Base-by-base conservation (phyloP, 1,140 invertebrate genomes). In the Pogonognathellus flavescens region DNA sequence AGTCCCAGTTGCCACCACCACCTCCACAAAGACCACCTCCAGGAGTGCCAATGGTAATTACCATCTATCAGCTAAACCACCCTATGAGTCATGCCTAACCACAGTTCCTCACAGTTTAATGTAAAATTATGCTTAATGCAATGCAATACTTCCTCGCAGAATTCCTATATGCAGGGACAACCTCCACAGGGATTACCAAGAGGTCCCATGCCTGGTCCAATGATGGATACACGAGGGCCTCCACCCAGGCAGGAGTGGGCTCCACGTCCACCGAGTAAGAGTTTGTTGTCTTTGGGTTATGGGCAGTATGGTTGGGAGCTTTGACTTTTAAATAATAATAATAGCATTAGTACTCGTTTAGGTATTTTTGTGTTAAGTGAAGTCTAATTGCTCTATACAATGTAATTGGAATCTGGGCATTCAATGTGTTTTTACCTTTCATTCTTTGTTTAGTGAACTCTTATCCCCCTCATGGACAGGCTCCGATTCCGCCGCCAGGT, bases 191-290 rank as follows among this genome's bases (percentile, higher is more conserved):
- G 84, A 18, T 88, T 89, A 85, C 90, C 89, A 70, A 49, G 90
- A 91, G 85, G 85, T 18, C 85, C 85, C 3, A 82, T 86, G 80
- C 85, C 85, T 6, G 76, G 49, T 31, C 91, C 92, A 52, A 88
- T 87, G 86, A 85, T 87, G 84, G 93, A 93, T 89, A 92, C 92
- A 16, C 89, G 93, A 87, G 93, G 92, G 85, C 93, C 92, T 49
- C 93, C 93, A 50, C 93, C 93, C 22, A 91, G 92, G n/a, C 94
- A 93, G 13, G 95, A 96, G 89, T 95, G 95, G 95, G 95, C 94
- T 89, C 70, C 70, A 1, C 91, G 94, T 88, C 94, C 94, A 82
- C 95, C 94, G 85, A 90, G 90, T 89, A 88, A 87, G 62, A 41
- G 8, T 70, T 76, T 31, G 9, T 49, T 76, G 14, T 16, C 22